Conservation (phyloP, 2,113 vertebrate genomes). For the Probosciger aterrimus region DNA sequence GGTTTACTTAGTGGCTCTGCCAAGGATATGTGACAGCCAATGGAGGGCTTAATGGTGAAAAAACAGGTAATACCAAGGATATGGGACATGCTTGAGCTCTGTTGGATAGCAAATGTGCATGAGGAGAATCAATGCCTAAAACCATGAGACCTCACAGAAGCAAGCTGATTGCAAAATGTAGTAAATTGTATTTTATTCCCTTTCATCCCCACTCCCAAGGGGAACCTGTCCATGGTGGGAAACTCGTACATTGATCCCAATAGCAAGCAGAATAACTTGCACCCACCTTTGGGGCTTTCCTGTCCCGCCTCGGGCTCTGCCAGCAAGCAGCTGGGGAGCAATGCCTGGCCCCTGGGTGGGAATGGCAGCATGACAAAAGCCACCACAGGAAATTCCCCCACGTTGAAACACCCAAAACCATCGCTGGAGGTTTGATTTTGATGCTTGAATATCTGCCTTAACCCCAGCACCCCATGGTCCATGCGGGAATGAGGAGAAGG, state of each 20-base stretch:
- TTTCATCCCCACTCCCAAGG: background rate
- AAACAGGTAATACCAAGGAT: background rate
- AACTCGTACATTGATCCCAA: rapidly evolving
- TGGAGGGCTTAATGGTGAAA: background rate
- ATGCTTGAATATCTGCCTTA: background rate
- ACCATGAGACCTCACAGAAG: background rate
- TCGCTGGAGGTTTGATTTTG: background rate
- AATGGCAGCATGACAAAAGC: background rate
- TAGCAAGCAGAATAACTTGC: background rate
- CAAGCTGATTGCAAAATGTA: background rate
- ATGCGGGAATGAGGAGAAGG: background rate
- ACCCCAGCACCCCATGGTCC: background rate
- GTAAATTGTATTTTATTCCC: background rate
- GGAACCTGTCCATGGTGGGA: background rate
- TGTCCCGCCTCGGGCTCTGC: background rate
- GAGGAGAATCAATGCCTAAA: background rate
- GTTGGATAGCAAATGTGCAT: background rate
- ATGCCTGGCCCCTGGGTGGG: rapidly evolving
- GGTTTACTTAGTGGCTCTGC: background rate
- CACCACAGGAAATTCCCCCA: background rate
- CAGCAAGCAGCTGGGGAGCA: background rate
- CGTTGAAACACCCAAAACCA: background rate
- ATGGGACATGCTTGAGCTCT: background rate
- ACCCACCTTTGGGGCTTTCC: background rate
- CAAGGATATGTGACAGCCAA: background rate